Percentiles rank a stretch among this genome's conserved stretches.
Evolutionary conservation across 2,888 invertebrate genomes (phyloP).

Genomic region (Tipula helvola): DNA sequence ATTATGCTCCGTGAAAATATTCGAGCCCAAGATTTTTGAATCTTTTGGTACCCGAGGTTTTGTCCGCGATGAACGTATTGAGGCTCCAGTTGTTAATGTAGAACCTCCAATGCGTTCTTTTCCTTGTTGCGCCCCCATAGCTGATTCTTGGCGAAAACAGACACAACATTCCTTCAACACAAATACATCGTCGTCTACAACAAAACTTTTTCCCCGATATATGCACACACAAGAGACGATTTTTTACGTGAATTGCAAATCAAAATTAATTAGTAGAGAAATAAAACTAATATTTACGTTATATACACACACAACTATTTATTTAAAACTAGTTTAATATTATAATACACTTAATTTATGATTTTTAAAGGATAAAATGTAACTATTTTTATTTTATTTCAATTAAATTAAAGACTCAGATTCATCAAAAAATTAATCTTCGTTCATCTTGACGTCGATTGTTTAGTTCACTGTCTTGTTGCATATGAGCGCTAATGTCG

Average conservation of each 20-base stretch:
- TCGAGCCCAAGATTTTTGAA: conserved; percentile 72
- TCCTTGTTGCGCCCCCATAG: conserved; percentile 89
- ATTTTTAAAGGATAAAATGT: neutral
- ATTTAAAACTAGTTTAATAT: neutral
- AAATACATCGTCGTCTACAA: conserved; percentile 24
- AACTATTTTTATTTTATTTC: conserved; percentile 11
- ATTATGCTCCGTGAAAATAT: conserved; percentile 90
- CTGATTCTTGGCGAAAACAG: neutral
- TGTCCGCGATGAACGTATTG: conserved; percentile 60
- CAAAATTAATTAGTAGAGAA: neutral
- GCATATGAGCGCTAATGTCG: conserved; percentile 8
- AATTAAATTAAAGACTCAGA: neutral
- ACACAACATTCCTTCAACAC: conserved; percentile 11
- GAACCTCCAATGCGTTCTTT: conserved; percentile 45
- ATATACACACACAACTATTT: conserved; percentile 6
- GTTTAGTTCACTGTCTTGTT: conserved; percentile 34
- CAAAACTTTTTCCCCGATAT: conserved; percentile 26
- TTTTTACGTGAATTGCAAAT: neutral
- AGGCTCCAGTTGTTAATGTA: conserved; percentile 37
- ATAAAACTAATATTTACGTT: neutral
- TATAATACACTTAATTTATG: neutral
- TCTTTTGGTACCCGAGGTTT: conserved; percentile 65
- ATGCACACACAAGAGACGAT: conserved; percentile 19
- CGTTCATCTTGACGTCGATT: conserved; percentile 44
- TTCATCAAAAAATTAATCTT: conserved; percentile 18